Evolutionary conservation across 2,113 vertebrate species (phyloP).

Genomic region (Anser brachyrhynchus): DNA sequence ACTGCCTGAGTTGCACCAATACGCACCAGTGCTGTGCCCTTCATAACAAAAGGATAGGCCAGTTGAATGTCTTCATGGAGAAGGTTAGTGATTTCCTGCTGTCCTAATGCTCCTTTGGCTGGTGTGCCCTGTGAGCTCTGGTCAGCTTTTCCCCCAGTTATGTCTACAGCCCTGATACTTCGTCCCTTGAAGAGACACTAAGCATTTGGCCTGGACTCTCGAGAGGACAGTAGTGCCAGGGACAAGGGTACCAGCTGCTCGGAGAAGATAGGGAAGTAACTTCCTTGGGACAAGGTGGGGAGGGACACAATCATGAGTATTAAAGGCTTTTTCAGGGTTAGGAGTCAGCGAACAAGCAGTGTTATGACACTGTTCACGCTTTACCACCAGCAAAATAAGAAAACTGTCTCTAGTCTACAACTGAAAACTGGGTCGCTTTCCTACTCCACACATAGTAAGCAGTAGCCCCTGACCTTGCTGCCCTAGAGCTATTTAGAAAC

Average conservation of each 20-base stretch:
- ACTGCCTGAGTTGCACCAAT: background rate
- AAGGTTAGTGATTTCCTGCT: background rate
- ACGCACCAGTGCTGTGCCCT: background rate
- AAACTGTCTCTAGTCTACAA: background rate
- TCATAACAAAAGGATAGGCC: background rate
- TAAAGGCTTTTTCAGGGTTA: background rate
- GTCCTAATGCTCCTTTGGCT: background rate
- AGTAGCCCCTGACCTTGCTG: background rate
- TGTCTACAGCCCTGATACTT: background rate
- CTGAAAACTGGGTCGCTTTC: background rate
- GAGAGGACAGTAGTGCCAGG: background rate
- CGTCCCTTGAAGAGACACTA: background rate
- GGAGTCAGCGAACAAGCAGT: background rate
- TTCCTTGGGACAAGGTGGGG: background rate
- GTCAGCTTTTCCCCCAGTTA: background rate
- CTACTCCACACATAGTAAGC: background rate
- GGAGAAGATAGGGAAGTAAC: background rate
- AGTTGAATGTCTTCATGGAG: background rate
- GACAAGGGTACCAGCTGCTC: background rate
- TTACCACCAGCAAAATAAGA: background rate
- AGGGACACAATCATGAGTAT: rapidly evolving
- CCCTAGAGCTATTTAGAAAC: background rate
- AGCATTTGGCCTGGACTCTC: background rate
- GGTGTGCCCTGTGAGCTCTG: background rate
- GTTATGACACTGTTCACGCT: background rate